Evolutionary conservation across 2,113 vertebrate species (phyloP), one percentile per base, ranked within the genome.

Genomic region (Picathartes gymnocephalus): DNA sequence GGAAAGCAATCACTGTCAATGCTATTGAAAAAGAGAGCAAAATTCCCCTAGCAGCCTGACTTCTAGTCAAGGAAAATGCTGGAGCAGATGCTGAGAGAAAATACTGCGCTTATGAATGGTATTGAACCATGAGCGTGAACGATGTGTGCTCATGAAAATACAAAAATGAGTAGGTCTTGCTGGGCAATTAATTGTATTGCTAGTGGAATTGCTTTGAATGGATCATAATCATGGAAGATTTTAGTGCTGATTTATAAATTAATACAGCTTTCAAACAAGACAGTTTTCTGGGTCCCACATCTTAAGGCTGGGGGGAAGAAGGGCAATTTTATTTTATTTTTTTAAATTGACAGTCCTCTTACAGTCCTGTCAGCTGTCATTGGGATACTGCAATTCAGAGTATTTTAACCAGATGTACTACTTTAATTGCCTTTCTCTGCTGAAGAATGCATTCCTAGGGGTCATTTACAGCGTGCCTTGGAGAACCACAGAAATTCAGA

Each of bases 131-230:
- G 50, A 91, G 39, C 47, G 57, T 70, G 77, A 94, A 50, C 0
- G 3, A 45, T 53, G 23, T 73, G 70, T 85, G 48, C 54, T 76
- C 33, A 28, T 86, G 84, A 87, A 94, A 85, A 58, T 51, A 85
- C 28, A 81, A 76, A 87, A 82, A 72, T 51, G 13, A 82, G 35
- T 82, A 80, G 66, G 50, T 82, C 70, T 91, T 82, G 50, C 78
- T 85, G 87, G 50, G 66, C 81, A 88, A 58, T 94, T 84, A 88
- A 81, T 96, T 91, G 87, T 85, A 30, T 73, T 89, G 58, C 45
- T 91, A 70, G 51, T 94, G 47, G 66, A 82, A 85, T 80, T 82
- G 81, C 74, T 66, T 85, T 80, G 58, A 92, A 68, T 88, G 35
- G 58, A 35, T 91, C 31, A 53, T 57, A 90, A 39, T 56, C 0